Base-by-base conservation (phyloP, 2,888 invertebrate species). In the Ganaspis brasiliensis region DNA sequence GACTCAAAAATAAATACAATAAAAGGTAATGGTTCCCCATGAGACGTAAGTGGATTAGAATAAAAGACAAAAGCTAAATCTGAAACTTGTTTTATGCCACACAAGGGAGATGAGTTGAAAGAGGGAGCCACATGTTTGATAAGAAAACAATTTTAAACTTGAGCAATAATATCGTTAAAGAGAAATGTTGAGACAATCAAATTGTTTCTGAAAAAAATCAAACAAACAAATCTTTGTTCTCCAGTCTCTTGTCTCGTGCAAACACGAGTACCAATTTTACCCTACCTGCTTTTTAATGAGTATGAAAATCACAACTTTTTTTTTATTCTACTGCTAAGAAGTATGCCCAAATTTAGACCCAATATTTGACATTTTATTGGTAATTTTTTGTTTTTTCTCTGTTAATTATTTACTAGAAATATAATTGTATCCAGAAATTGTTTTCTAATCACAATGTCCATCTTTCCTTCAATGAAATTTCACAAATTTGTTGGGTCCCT, bases 1-100 rank as follows among this genome's bases (percentile, higher is more conserved):
- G 49, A 24, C 16, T 21, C 1, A 40, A 59, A 57, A 71, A 63
- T 26, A 70, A 59, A 49, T 31, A 40, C 31, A 59, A 59, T 24
- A 14, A 63, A 40, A 63, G 14, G 14, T 63, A 63, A 63, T 63
- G 40, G 63, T 37, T 63, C 40, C 63, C 63, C 19, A 40, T 35
- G 21, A 63, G 37, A 63, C 37, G 37, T 63, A 63, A 63, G 61
- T 63, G 61, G 61, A 63, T 63, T 63, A 63, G 37, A 37, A 37
- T 14, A 63, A 14, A 63, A 63, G 61, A 63, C 61, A 63, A 63
- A 63, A 63, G 61, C 61, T 40, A 63, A 63, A 63, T 21, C 35
- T 37, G 19, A 63, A 63, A 63, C 37, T 31, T 63, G 61, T 63
- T 35, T 59, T 63, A 19, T 37, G 37, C 37, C 21, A 37, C 61